Conservation (phyloP, 2,113 vertebrate species). For the Actenoides lindsayi region DNA sequence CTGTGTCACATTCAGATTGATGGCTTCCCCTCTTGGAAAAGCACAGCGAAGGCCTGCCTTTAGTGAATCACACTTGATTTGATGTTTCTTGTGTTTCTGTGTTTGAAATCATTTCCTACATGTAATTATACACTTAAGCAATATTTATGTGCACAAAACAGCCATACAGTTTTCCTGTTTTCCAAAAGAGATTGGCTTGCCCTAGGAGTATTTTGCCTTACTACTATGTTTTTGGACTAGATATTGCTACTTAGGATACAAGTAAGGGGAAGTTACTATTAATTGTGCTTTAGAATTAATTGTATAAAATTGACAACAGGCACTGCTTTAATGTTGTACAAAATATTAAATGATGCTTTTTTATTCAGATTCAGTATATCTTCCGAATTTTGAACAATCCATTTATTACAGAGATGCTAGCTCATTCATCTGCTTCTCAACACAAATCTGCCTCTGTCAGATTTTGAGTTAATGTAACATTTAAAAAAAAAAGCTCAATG, state of each 20-base stretch:
- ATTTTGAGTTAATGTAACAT: neutral
- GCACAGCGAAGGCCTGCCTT: neutral
- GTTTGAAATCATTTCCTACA: slow-evolving; percentile 53
- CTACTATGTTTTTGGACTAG: neutral
- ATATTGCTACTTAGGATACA: neutral
- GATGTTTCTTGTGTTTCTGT: slow-evolving; percentile 37
- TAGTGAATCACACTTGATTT: slow-evolving; percentile 57
- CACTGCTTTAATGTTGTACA: neutral
- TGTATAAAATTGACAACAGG: neutral
- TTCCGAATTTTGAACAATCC: neutral
- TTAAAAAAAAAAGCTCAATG: neutral
- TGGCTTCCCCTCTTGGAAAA: slow-evolving; percentile 9
- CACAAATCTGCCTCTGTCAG: neutral
- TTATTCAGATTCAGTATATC: neutral
- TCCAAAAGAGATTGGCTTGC: slow-evolving; percentile 23
- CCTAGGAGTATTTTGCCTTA: neutral
- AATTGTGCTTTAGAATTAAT: neutral
- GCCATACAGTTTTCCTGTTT: slow-evolving; percentile 22
- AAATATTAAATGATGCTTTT: neutral
- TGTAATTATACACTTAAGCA: slow-evolving; percentile 53
- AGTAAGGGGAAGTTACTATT: neutral
- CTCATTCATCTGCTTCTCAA: neutral
- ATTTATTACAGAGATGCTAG: neutral
- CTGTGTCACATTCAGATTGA: neutral
- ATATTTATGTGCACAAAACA: slow-evolving; percentile 37